Percentiles rank a stretch among this genome's conserved stretches.
Conservation (phyloP, 2,888 invertebrate genomes). For the Aphidoletes aphidimyza region DNA sequence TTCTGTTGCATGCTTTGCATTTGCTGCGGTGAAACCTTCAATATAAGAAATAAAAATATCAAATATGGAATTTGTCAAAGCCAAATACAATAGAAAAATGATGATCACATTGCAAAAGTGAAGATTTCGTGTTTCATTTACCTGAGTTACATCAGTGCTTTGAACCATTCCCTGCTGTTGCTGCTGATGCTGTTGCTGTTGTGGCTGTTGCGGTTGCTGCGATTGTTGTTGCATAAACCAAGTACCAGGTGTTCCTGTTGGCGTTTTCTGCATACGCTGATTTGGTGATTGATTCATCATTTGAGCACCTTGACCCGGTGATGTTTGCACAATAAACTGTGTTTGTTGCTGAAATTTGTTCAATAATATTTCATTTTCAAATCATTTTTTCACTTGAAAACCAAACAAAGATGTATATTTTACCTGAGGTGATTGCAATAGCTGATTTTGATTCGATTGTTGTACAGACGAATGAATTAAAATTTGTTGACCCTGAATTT, state of each 20-base stretch:
- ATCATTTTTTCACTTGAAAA: background rate
- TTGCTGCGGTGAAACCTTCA: background rate
- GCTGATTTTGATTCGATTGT: background rate
- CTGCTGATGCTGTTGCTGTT: constrained; percentile 60
- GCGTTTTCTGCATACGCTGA: background rate
- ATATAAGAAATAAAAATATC: background rate
- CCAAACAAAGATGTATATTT: too few species aligned
- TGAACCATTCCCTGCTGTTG: background rate
- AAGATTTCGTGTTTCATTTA: background rate
- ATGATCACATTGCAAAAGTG: too few species aligned
- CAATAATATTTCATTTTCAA: background rate
- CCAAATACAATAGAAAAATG: too few species aligned
- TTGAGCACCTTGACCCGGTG: background rate
- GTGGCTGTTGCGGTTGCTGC: constrained; percentile 56
- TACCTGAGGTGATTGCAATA: constrained; percentile 8
- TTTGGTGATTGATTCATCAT: background rate
- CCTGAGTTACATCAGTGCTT: background rate
- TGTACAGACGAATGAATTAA: constrained; percentile 20
- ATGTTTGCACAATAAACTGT: constrained; percentile 11
- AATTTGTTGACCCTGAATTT: constrained; percentile 47
- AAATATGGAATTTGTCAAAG: too few species aligned
- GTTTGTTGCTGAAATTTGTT: constrained; percentile 20
- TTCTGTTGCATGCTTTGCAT: constrained; percentile 59
- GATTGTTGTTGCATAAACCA: constrained; percentile 56
- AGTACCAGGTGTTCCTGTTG: background rate